Evolutionary conservation across 2,888 invertebrate genomes (phyloP).

Genomic region (Hedychridium roseum): DNA sequence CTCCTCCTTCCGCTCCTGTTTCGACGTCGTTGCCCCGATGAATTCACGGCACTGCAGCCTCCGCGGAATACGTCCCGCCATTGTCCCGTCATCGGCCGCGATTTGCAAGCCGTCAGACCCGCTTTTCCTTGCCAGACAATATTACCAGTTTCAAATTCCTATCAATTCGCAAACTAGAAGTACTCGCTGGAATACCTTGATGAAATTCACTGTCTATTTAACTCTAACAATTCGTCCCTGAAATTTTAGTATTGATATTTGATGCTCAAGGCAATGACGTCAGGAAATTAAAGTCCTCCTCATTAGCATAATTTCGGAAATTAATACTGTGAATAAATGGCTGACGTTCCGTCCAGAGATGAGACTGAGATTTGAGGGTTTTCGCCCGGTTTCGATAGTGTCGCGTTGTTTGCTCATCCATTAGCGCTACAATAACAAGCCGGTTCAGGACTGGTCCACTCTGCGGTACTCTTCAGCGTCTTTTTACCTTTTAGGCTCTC

Average conservation of each 20-base stretch:
- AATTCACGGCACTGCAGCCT: constrained; percentile 15
- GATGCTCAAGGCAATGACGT: too few species aligned
- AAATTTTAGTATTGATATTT: too few species aligned
- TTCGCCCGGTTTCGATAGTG: constrained; percentile 46
- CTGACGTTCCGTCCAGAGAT: too few species aligned
- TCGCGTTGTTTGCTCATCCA: constrained; percentile 54
- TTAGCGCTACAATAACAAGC: constrained; percentile 58
- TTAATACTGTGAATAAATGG: too few species aligned
- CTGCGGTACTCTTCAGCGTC: constrained; percentile 27
- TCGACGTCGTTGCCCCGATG: constrained; percentile 4
- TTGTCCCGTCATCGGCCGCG: constrained; percentile 12
- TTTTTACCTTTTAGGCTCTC: constrained; percentile 21
- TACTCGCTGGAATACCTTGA: too few species aligned
- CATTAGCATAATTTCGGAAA: too few species aligned
- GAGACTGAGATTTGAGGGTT: too few species aligned
- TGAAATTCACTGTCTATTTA: too few species aligned
- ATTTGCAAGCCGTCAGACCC: neutral
- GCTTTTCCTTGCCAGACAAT: neutral
- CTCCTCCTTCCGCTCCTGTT: constrained; percentile 5
- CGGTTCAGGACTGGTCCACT: too few species aligned
- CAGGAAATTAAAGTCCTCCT: too few species aligned
- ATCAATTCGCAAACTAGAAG: neutral
- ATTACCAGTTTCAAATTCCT: neutral
- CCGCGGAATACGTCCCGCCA: constrained; percentile 21
- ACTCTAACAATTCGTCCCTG: too few species aligned